Evolutionary conservation across 2,113 vertebrate genomes (phyloP), one percentile per base, ranked within the genome.

Genomic region (Balaenoptera acutorostrata): DNA sequence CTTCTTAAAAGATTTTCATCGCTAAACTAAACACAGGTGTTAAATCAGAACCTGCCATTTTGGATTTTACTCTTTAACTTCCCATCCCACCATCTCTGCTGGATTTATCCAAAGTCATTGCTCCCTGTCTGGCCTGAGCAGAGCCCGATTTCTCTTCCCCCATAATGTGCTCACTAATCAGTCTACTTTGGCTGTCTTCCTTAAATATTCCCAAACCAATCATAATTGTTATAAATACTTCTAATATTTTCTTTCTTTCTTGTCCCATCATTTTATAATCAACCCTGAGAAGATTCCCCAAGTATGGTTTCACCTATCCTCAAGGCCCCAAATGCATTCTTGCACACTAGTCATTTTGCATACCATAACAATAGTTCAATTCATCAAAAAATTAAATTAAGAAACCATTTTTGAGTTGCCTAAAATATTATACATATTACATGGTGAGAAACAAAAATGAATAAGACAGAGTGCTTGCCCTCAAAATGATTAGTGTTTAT

Each of bases 371-470:
- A 85, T 33, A 89, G 14, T n/a, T 83, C 14, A 63, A 27, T 59
- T 88, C 46, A 86, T 59, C 57, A 88, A 90, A 97, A 88, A 78
- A 41, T 49, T 94, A 88, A 86, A 66, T 81, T 93, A 88, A 89
- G 3, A 80, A 92, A 63, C 4, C 41, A 81, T 21, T 72, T 84
- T 90, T 84, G 10, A 36, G 14, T 49, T 85, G 11, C 14, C 29
- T 88, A 91, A 95, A 88, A 44, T 75, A 80, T 83, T 78, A 46
- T n/a, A 36, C 20, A 3, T 7, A 39, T 71, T 63, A 74, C 15
- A 0, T 46, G 15, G 59, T 44, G 18, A 29, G 9, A 74, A 97
- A 81, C 9, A 81, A 93, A 93, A 96, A 57, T 44, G 7, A 95
- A 5, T 69, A 36, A 84, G 39, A 88, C 55, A 41, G 36, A 6